Evolutionary conservation across 2,113 vertebrate species (phyloP), one percentile per base, ranked within the genome.

Genomic region (Nycticryphes semicollaris): DNA sequence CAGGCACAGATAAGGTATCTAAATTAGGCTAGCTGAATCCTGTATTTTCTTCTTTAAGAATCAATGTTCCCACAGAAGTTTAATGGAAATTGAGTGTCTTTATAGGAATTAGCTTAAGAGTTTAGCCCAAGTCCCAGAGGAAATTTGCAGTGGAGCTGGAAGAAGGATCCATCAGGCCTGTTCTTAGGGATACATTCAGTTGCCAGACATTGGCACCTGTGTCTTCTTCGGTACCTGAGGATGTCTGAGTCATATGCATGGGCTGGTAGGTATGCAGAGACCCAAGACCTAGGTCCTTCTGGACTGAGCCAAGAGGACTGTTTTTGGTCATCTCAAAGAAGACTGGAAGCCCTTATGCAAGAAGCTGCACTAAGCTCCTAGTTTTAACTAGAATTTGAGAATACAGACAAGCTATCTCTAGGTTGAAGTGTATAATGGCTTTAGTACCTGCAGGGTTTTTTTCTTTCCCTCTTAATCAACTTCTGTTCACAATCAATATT

Each of bases 1-100:
- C 63, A 94, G 64, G 31, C 83, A 35, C 37, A 89, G 90, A 94
- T 77, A 95, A 93, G 31, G 18, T 74, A 80, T 33, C 54, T 93
- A 93, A 95, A 90, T 84, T 80, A 70, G 72, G 43, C 37, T 86
- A 24, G 37, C 57, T 90, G 72, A 62, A 77, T 77, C 72, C 64
- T 37, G 59, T 47, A 54, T 53, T 6, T 39, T 82, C 50, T 64
- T 89, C 78, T 90, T 83, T n/a, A 84, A 67, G 64, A 92, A 90
- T 54, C 75, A 63, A 6, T 63, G 63, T 74, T 93, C 54, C 37
- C 31, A 50, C 25, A 35, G 59, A 86, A 77, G 35, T 62, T 86
- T 86, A 80, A 56, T 89, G 33, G 43, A 91, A 90, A 86, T 31
- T 25, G 21, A 16, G 17, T 68, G 21, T 54, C 47, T 74, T 88